A percentile compares a stretch with the other conserved stretches of the same genome.
These are phyloP conservation scores for Trididemnum nubilum DNA, from an alignment of 23 tunicate species.

Conservation along the genomic window DNA sequence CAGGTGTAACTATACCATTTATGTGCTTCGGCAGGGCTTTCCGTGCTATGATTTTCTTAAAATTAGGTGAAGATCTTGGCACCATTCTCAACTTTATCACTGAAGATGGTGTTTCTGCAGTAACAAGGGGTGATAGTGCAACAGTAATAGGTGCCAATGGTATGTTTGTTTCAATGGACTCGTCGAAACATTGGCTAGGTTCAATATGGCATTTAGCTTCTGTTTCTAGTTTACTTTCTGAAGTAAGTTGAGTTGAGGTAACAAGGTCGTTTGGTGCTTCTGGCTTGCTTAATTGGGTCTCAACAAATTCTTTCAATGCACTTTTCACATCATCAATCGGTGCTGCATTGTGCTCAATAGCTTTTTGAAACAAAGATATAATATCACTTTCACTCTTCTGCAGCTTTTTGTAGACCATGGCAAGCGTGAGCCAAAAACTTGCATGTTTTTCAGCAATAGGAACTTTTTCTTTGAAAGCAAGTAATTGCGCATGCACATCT, in stretches of 20 bases:
- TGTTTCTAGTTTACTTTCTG: not conserved
- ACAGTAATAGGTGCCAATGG: not conserved
- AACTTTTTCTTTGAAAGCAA: constrained; percentile 29
- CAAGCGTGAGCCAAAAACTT: constrained; percentile 42
- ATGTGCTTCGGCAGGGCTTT: constrained; percentile 43
- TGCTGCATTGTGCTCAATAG: constrained; percentile 38
- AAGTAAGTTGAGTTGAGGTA: not conserved
- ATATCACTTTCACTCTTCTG: constrained; percentile 14
- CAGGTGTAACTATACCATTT: constrained; percentile 57
- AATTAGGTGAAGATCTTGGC: constrained; percentile 52
- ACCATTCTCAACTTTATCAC: constrained; percentile 58
- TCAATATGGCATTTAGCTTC: not conserved
- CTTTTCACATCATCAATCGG: not conserved
- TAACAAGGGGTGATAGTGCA: constrained; percentile 19
- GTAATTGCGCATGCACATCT: constrained; percentile 17
- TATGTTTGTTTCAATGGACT: not conserved
- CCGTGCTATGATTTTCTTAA: constrained; percentile 26
- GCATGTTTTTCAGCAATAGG: constrained; percentile 43
- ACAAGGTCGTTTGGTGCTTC: not conserved
- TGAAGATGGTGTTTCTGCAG: constrained; percentile 49
- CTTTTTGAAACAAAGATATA: constrained; percentile 35
- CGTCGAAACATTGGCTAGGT: not conserved
- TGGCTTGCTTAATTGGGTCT: not conserved
- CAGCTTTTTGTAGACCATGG: constrained; percentile 20
- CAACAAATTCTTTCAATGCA: constrained; percentile 19